Evolutionary conservation across 1,140 invertebrate genomes (phyloP), one percentile per base, ranked within the genome.

Genomic region (Drosophila rhopaloa): DNA sequence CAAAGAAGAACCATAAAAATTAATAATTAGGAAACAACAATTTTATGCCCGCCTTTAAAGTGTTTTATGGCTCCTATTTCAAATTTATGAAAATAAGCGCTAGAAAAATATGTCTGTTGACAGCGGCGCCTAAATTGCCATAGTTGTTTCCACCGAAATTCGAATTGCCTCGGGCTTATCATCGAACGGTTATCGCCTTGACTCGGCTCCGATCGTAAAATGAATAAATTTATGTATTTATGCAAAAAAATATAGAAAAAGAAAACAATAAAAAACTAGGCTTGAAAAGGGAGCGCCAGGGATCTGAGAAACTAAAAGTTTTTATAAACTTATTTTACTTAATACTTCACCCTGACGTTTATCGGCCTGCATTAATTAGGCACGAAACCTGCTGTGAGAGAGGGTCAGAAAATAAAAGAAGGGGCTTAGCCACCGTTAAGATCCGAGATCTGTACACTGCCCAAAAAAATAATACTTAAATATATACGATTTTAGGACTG

Each of bases 151-250:
- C 58, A 41, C 14, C 58, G 50, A 58, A 76, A 44, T 55, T 38
- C 24, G 43, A 35, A 13, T 57, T 51, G 35, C 38, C 37, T 41
- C 24, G 37, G 35, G 70, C 65, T 88, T 89, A 88, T 88, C 83
- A 77, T 32, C 57, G 14, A 46, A 50, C 40, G 27, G 67, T 72
- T 79, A 86, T 86, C 82, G 41, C 51, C 5, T 16, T 8, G 50
- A 11, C 16, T 7, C 16, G 43, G 29, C 70, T 35, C 32, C 32
- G 72, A 70, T 51, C 71, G 54, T 66, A 83, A 76, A 89, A 77
- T 79, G 62, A 50, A 79, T 71, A 82, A 82, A 76, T 88, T 84
- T 84, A 83, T 89, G 68, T 74, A 77, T 88, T 62, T 80, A 89
- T 88, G 73, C 81, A 84, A 78, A 89, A 89, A 89, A 73, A 27